Evolutionary conservation across 2,113 vertebrate genomes (phyloP).

Genomic region (Nerophis lumbriciformis): DNA sequence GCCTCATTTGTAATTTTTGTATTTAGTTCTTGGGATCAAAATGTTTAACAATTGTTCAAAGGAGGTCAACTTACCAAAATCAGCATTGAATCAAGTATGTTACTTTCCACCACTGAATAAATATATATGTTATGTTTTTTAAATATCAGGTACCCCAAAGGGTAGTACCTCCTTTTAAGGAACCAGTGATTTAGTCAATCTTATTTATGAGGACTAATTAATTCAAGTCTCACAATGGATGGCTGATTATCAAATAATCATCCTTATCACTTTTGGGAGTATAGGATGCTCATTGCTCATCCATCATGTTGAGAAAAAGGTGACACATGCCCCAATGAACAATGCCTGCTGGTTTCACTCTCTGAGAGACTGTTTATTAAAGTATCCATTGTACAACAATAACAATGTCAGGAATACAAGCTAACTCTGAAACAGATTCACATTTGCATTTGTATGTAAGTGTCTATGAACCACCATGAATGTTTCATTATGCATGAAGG

Average conservation of each 20-base stretch:
- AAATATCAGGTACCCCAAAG: too few relatives aligned
- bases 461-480: not conserved
- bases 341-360: conserved; percentile 58
- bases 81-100: too few relatives aligned
- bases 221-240: conserved; percentile 54
- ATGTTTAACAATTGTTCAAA: too few relatives aligned
- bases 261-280: conserved; percentile 57
- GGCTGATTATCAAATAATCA: conserved; percentile 71
- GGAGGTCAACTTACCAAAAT: too few relatives aligned
- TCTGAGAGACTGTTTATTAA: conserved; percentile 50
- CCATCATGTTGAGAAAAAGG: conserved; percentile 61
- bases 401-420: conserved; percentile 53
- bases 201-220: conserved; percentile 45
- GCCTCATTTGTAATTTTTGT: too few relatives aligned
- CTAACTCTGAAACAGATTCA: conserved; percentile 45
- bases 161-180: too few relatives aligned
- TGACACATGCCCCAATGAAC: conserved; percentile 44
- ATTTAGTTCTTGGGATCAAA: too few relatives aligned
- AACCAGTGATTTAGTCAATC: conserved; percentile 32
- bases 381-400: conserved; percentile 33
- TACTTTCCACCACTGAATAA: too few relatives aligned
- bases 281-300: conserved; percentile 59
- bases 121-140: too few relatives aligned
- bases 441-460: conserved; percentile 9
- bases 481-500: not conserved